These are phyloP conservation scores for Psococerastis gibbosa DNA, from an alignment of 2,888 invertebrate genomes.

Conservation along the genomic window DNA sequence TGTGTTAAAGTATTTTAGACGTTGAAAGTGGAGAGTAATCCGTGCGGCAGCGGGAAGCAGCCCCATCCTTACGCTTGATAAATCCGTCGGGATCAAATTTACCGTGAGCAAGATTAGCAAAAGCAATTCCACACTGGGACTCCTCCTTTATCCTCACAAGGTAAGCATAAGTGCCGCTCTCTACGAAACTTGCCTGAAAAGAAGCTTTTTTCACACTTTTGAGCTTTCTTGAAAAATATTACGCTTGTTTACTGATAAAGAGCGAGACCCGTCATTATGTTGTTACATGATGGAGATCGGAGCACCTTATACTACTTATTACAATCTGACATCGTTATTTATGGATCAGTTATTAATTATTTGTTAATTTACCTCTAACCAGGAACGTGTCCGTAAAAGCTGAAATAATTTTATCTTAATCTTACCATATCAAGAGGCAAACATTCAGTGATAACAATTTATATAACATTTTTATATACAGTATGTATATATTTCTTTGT, in stretches of 20 bases:
- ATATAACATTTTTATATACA: too few relatives aligned
- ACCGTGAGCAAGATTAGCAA: conserved; percentile 10
- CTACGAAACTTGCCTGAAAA: background rate
- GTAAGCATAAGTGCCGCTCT: conserved; percentile 2
- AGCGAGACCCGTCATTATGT: background rate
- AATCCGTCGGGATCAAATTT: conserved; percentile 10
- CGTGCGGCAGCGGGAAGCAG: too few relatives aligned
- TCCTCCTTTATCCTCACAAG: background rate
- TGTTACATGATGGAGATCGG: background rate
- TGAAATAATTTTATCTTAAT: too few relatives aligned
- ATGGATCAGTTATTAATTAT: too few relatives aligned
- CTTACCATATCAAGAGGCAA: too few relatives aligned
- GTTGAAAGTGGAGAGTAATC: too few relatives aligned
- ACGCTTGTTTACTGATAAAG: background rate
- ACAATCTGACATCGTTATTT: too few relatives aligned
- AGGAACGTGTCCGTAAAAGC: too few relatives aligned
- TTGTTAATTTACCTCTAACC: too few relatives aligned
- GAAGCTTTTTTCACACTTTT: conserved; percentile 9
- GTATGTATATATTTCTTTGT: too few relatives aligned
- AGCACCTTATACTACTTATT: background rate
- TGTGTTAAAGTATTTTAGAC: too few relatives aligned
- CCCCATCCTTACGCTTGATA: conserved; percentile 7
- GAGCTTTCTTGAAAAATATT: conserved; percentile 2
- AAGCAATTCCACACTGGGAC: conserved; percentile 7
- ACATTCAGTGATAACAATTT: too few relatives aligned